Base-by-base conservation (phyloP, 2,888 invertebrate genomes). In the Carterocephalus palaemon region DNA sequence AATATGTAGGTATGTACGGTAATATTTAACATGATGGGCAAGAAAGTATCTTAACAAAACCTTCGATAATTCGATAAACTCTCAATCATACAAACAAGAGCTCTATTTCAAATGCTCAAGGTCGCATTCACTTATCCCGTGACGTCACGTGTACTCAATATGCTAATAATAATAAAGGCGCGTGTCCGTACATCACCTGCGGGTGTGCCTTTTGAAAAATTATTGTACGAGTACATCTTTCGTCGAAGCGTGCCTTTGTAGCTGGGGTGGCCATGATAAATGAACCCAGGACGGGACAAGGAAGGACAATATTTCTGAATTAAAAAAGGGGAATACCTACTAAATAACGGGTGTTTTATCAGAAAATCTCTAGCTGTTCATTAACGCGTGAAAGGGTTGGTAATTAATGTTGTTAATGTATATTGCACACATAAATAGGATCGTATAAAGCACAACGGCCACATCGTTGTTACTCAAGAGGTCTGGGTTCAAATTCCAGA, bases 181-280 rank as follows among this genome's bases (percentile, higher is more conserved):
- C 70, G 66, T 48, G 56, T 46, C 46, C 51, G 53, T 50, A 48
- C 59, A 58, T 73, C 82, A 82, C 81, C 82, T 82, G 82, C 75
- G 72, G 75, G 67, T 74, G 78, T 68, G 58, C 63, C 54, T 57
- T 57, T 53, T 49, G 53, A 62, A 66, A 67, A 66, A 61, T 60
- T 55, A 54, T 57, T 63, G 67, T 73, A n/a, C n/a, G n/a, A n/a
- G n/a, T n/a, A 72, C 66, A 72, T 70, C 65, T 68, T 48, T 53
- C 51, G 56, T 62, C 57, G 60, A 64, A 71, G 70, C 68, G 70
- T 68, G 66, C 67, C 57, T 45, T 47, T 46, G 46, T 26, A 28
- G 7, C 12, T 46, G 23, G 13, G 46, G 38, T 38, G 38, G 19
- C 46, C 16, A 46, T 17, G 4, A 4, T 17, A 1, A 10, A 1